These are phyloP conservation scores for Dromococcyx pavoninus DNA, from an alignment of 2,797 vertebrate genomes.

Conservation along the genomic window DNA sequence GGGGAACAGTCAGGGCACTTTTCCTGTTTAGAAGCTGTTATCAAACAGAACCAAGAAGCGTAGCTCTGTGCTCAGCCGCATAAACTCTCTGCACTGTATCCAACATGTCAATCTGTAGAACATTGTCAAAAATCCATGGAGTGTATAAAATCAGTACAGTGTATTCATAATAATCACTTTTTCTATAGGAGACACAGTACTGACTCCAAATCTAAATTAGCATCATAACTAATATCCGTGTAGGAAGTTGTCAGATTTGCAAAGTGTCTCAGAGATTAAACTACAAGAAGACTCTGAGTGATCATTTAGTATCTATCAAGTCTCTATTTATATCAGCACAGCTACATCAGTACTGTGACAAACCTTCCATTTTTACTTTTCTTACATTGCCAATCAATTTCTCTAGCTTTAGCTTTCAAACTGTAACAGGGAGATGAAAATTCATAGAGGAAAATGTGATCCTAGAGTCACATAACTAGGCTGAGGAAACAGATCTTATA, in stretches of 20 bases:
- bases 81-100: neutral
- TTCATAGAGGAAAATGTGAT: neutral
- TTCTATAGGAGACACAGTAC: neutral
- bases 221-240: neutral
- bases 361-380: neutral
- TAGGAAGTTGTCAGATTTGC: neutral
- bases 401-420: neutral
- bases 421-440: neutral
- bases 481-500: neutral
- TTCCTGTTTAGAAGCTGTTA: neutral
- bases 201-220: conserved; percentile 2
- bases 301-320: neutral
- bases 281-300: neutral
- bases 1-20: neutral
- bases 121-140: neutral
- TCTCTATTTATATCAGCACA: neutral
- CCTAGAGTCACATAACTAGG: neutral
- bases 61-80: rapidly evolving
- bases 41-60: neutral
- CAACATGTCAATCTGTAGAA: neutral
- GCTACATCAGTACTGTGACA: neutral
- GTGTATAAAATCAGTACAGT: neutral
- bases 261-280: neutral
- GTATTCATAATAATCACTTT: neutral
- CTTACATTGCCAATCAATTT: neutral